A percentile compares a stretch with the other conserved stretches of the same genome.
These are phyloP conservation scores for Aradophagus sp. DNA, from an alignment of 1,140 invertebrate genomes.

Conservation along the genomic window DNA sequence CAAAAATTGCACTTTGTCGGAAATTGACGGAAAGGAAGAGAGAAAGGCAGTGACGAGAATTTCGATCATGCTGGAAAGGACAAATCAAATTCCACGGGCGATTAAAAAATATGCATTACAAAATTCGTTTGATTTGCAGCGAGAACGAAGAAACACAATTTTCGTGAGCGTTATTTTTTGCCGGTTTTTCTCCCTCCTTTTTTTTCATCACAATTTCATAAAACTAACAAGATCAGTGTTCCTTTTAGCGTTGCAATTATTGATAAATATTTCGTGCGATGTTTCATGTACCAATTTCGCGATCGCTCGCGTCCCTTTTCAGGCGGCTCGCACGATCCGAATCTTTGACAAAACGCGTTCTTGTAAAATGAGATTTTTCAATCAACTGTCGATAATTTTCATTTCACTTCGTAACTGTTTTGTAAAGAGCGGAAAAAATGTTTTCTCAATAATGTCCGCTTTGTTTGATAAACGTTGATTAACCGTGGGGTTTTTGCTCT, in stretches of 20 bases:
- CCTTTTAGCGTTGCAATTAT: slow-evolving; percentile 38
- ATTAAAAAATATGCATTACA: slow-evolving; percentile 32
- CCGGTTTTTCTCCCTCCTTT: too few relatives aligned
- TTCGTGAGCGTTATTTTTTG: slow-evolving; percentile 9
- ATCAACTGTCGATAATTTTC: slow-evolving; percentile 56
- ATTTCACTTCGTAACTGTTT: slow-evolving; percentile 48
- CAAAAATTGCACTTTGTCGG: too few relatives aligned
- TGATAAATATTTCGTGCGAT: slow-evolving; percentile 54
- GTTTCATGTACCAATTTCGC: slow-evolving; percentile 53
- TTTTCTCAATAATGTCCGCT: slow-evolving; percentile 51
- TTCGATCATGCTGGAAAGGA: too few relatives aligned
- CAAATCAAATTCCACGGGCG: slow-evolving; percentile 18
- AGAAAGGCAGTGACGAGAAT: too few relatives aligned
- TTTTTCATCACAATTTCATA: slow-evolving; percentile 34
- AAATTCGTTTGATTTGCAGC: slow-evolving; percentile 4
- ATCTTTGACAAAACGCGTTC: slow-evolving; percentile 47
- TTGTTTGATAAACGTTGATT: slow-evolving; percentile 57
- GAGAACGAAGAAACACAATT: slow-evolving; percentile 16
- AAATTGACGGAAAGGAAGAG: too few relatives aligned
- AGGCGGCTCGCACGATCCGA: slow-evolving; percentile 31
- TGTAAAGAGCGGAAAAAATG: slow-evolving; percentile 50
- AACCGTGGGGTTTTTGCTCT: slow-evolving; percentile 41
- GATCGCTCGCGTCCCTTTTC: slow-evolving; percentile 40
- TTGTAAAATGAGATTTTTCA: slow-evolving; percentile 57
- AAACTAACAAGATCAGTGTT: slow-evolving; percentile 42